Evolutionary conservation across 2,113 vertebrate genomes (phyloP).

Genomic region (Bettongia penicillata): DNA sequence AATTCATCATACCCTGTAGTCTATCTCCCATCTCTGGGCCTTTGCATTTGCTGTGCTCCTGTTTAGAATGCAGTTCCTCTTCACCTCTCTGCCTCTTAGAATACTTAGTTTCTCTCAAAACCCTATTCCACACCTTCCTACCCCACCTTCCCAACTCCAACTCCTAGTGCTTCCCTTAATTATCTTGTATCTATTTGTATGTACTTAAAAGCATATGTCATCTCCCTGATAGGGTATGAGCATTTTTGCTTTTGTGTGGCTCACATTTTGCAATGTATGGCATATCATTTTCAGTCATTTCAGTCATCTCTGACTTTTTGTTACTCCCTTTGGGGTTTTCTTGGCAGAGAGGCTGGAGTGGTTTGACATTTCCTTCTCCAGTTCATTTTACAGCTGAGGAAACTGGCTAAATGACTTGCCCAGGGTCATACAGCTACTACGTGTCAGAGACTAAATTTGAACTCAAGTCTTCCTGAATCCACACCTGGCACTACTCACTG

Average conservation of each 20-base stretch:
- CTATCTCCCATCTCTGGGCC: too few relatives aligned
- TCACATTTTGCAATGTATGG: neutral
- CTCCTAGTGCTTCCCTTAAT: neutral
- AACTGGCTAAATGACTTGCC: neutral
- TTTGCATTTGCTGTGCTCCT: too few relatives aligned
- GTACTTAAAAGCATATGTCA: neutral
- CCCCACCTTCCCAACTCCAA: neutral
- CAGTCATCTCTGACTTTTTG: neutral
- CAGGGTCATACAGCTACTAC: neutral
- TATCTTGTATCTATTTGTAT: neutral
- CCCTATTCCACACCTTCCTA: neutral
- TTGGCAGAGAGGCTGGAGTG: neutral
- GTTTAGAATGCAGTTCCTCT: too few relatives aligned
- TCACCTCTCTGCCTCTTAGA: too few relatives aligned
- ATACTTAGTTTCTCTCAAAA: too few relatives aligned
- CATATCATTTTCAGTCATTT: neutral
- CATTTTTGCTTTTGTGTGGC: neutral
- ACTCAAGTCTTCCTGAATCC: neutral
- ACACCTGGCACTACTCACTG: neutral
- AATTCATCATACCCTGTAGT: too few relatives aligned
- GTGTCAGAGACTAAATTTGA: neutral
- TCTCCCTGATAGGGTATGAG: neutral
- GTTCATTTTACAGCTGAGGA: neutral
- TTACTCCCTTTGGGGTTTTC: neutral
- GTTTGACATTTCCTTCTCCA: neutral